phyloP scores from a whole-genome alignment of 2,888 invertebrate species.

The Physocephala rufipes region DNA sequence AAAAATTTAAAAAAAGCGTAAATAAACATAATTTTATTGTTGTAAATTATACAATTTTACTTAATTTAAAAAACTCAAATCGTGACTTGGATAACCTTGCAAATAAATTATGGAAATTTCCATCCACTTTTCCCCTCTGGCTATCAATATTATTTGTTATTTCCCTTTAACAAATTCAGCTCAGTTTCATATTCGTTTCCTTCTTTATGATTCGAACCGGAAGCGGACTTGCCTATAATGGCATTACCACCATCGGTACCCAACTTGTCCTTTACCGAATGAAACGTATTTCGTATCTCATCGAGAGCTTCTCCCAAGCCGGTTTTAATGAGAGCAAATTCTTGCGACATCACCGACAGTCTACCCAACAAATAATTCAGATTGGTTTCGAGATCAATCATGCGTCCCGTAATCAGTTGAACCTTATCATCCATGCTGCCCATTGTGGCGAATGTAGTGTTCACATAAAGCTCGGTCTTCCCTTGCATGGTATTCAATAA shows the following conservation, averaged over 20 bases:
- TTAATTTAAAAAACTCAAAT: too few relatives aligned
- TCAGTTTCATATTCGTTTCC: conserved; percentile 60
- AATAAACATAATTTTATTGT: too few relatives aligned
- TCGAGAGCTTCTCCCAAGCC: conserved; percentile 79
- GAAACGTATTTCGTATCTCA: conserved; percentile 74
- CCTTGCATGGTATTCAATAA: conserved; percentile 78
- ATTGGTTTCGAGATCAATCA: conserved; percentile 82
- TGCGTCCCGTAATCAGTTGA: conserved; percentile 77
- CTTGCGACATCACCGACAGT: conserved; percentile 82
- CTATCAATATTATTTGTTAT: conserved; percentile 38
- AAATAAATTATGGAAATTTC: not conserved
- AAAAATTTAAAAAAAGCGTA: too few relatives aligned
- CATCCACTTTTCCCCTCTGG: not conserved
- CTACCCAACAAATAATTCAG: conserved; percentile 83
- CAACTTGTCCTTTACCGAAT: conserved; percentile 70
- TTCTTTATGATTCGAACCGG: conserved; percentile 71
- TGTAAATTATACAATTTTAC: too few relatives aligned
- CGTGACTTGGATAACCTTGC: too few relatives aligned
- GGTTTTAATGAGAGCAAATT: conserved; percentile 82
- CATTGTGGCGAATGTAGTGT: conserved; percentile 80
- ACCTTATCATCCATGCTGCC: conserved; percentile 83
- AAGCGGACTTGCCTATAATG: conserved; percentile 61
- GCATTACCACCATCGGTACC: not conserved
- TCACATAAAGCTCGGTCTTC: conserved; percentile 82
- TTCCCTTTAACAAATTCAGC: conserved; percentile 59